A percentile compares a stretch with the other conserved stretches of the same genome.
phyloP scores from a whole-genome alignment of 2,888 invertebrate genomes.

The Adelphocoris suturalis region DNA sequence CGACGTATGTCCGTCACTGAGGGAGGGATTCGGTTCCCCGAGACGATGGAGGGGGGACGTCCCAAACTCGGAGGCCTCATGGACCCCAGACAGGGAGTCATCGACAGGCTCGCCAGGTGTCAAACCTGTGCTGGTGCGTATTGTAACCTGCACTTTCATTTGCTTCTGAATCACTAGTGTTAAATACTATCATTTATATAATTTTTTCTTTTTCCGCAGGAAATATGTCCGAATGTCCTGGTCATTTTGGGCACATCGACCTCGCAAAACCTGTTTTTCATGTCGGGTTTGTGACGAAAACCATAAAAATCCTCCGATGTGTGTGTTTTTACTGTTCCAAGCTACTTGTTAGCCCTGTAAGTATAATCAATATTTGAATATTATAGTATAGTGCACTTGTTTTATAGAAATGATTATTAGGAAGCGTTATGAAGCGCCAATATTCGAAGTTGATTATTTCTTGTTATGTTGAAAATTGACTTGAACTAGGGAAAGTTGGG shows the following conservation, averaged over 20 bases:
- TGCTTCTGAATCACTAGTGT: not conserved
- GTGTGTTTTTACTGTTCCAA: constrained; percentile 99
- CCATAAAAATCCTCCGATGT: constrained; percentile 97
- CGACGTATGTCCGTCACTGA: constrained; percentile 98
- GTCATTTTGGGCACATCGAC: constrained; percentile 99
- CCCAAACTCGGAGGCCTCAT: constrained; percentile 98
- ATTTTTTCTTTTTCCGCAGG: constrained; percentile 79
- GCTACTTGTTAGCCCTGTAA: constrained; percentile 94
- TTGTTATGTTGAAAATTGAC: too few species aligned
- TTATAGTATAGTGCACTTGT: too few species aligned
- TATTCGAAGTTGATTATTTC: too few species aligned
- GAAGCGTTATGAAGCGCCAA: too few species aligned
- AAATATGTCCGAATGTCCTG: constrained; percentile 99
- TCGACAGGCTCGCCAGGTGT: constrained; percentile 94
- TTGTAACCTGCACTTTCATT: not conserved
- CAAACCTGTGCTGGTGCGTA: constrained; percentile 91
- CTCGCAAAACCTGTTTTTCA: constrained; percentile 99
- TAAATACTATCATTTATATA: constrained; percentile 13
- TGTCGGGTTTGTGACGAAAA: constrained; percentile 97
- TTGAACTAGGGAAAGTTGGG: too few species aligned
- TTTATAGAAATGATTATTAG: too few species aligned
- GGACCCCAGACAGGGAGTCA: constrained; percentile 99
- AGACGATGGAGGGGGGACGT: constrained; percentile 98
- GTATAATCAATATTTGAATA: constrained; percentile 79
- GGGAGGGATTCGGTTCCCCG: constrained; percentile 97